phyloP scores from a whole-genome alignment of 2,888 invertebrate genomes.

The Zootermopsis nevadensis region DNA sequence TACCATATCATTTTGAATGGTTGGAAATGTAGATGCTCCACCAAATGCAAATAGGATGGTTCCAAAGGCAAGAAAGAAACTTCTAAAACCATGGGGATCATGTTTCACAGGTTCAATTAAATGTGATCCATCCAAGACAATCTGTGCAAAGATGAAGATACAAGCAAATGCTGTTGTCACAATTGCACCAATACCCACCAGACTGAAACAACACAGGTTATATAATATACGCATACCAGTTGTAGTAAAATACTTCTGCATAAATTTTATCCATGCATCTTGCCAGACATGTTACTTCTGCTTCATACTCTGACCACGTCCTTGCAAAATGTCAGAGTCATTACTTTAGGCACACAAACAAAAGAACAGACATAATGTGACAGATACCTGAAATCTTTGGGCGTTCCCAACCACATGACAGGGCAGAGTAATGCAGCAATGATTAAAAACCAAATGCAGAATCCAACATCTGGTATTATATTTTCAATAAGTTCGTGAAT shows the following conservation, averaged over 20 bases:
- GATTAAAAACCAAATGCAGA: slow-evolving; percentile 74
- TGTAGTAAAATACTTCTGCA: too few relatives aligned
- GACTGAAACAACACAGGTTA: slow-evolving; percentile 62
- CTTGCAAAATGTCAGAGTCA: too few relatives aligned
- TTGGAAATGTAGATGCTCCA: slow-evolving; percentile 81
- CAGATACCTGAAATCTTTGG: slow-evolving; percentile 77
- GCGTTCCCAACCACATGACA: slow-evolving; percentile 74
- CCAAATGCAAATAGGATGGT: slow-evolving; percentile 79
- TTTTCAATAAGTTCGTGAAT: slow-evolving; percentile 68
- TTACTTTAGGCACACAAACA: too few relatives aligned
- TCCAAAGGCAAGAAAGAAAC: slow-evolving; percentile 77
- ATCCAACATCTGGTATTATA: slow-evolving; percentile 66
- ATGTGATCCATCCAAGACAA: slow-evolving; percentile 66
- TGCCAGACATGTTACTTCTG: too few relatives aligned
- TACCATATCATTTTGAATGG: slow-evolving; percentile 82
- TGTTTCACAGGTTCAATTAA: slow-evolving; percentile 64
- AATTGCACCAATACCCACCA: slow-evolving; percentile 73
- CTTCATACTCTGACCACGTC: too few relatives aligned
- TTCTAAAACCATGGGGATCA: slow-evolving; percentile 68
- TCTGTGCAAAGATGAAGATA: slow-evolving; percentile 72
- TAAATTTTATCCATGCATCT: too few relatives aligned
- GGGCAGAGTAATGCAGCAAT: slow-evolving; percentile 71
- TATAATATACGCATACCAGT: too few relatives aligned
- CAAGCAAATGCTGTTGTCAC: slow-evolving; percentile 72
- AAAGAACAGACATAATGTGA: background rate